Evolutionary conservation across 2,888 invertebrate species (phyloP).

Genomic region (Ichneumon xanthorius): DNA sequence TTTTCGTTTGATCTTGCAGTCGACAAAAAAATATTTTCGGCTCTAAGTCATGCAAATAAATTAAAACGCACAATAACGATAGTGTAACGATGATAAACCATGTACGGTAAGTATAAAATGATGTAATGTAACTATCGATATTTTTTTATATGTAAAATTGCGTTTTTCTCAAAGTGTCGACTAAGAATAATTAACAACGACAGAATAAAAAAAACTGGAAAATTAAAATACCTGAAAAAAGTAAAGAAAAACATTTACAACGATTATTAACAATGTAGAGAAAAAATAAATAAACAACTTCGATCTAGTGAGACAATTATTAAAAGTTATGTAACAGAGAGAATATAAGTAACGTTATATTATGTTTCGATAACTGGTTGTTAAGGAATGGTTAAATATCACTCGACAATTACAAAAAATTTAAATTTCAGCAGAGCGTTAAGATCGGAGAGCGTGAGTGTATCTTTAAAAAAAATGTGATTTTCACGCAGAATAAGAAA

Average conservation of each 20-base stretch:
- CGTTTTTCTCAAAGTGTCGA: constrained; percentile 79
- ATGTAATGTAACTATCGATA: constrained; percentile 78
- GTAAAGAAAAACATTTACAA: constrained; percentile 67
- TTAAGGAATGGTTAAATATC: constrained; percentile 68
- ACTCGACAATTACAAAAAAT: constrained; percentile 20
- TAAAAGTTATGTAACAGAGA: constrained; percentile 57
- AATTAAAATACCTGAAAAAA: constrained; percentile 80
- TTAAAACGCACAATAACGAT: constrained; percentile 79
- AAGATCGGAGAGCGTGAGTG: constrained; percentile 3
- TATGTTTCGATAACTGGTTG: constrained; percentile 70
- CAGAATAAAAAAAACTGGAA: constrained; percentile 71
- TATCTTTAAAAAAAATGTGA: constrained; percentile 42
- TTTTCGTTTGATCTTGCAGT: constrained; percentile 60
- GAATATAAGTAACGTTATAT: constrained; percentile 57
- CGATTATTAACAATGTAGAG: constrained; percentile 61
- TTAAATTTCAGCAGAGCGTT: constrained; percentile 20
- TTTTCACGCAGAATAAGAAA: constrained; percentile 29
- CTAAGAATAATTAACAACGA: constrained; percentile 68
- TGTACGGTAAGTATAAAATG: constrained; percentile 61
- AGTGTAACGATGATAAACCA: constrained; percentile 63
- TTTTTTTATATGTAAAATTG: constrained; percentile 50
- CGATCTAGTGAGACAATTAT: constrained; percentile 54
- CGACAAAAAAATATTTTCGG: constrained; percentile 57
- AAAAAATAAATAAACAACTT: constrained; percentile 44
- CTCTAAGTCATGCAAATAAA: constrained; percentile 79